phyloP scores from a whole-genome alignment of 2,888 invertebrate species.

The Harpalus rubripes region DNA sequence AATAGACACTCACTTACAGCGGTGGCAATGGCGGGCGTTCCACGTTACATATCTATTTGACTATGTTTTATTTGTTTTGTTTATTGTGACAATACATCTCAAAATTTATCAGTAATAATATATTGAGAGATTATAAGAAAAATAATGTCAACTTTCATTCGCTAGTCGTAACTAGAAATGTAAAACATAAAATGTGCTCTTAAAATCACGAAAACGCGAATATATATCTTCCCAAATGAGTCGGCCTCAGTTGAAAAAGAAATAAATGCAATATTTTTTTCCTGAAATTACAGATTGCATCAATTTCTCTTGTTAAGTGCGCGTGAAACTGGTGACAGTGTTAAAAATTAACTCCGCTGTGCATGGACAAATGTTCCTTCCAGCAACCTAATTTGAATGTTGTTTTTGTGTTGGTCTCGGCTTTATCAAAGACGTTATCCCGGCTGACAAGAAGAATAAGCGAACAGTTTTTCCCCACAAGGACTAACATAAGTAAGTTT shows the following conservation, averaged over 20 bases:
- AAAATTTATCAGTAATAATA: too few relatives aligned
- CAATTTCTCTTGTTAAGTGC: slow-evolving; percentile 39
- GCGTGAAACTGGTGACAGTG: slow-evolving; percentile 33
- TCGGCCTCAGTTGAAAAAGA: not conserved
- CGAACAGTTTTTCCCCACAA: slow-evolving; percentile 1
- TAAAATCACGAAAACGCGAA: not conserved
- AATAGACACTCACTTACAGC: too few relatives aligned
- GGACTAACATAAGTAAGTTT: not conserved
- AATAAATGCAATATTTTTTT: slow-evolving; percentile 30
- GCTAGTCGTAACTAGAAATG: too few relatives aligned
- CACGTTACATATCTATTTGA: too few relatives aligned
- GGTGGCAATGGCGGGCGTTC: too few relatives aligned
- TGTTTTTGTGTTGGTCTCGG: slow-evolving; percentile 60
- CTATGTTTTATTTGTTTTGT: too few relatives aligned
- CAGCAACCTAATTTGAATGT: slow-evolving; percentile 64
- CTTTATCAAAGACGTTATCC: slow-evolving; percentile 62
- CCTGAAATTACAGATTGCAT: slow-evolving; percentile 30
- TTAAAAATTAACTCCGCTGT: slow-evolving; percentile 56
- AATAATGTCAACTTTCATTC: too few relatives aligned
- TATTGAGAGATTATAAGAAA: too few relatives aligned
- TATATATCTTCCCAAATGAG: not conserved
- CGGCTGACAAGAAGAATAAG: slow-evolving; percentile 54
- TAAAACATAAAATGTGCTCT: too few relatives aligned
- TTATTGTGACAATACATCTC: too few relatives aligned
- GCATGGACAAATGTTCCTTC: slow-evolving; percentile 56